Conservation (phyloP, 2,888 invertebrate species). For the Helleia helle region DNA sequence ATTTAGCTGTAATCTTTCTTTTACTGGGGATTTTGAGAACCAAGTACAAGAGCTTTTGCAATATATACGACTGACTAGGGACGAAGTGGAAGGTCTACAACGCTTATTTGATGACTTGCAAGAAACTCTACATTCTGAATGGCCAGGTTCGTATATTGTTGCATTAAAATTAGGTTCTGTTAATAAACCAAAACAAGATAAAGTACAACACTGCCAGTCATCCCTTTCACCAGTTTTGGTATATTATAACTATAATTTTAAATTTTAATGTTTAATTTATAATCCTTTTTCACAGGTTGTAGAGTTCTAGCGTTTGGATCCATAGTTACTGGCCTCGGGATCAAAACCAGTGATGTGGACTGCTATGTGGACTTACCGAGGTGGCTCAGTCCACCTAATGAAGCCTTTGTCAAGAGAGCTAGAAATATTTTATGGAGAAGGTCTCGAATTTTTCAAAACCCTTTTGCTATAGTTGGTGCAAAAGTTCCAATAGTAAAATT, state of each 20-base stretch:
- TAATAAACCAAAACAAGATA: too few species aligned
- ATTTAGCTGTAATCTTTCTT: slow-evolving; percentile 14
- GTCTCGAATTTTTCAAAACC: slow-evolving; percentile 21
- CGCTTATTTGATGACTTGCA: slow-evolving; percentile 40
- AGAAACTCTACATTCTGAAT: slow-evolving; percentile 26
- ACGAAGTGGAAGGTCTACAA: slow-evolving; percentile 38
- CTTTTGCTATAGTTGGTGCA: slow-evolving; percentile 75
- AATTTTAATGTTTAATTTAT: too few species aligned
- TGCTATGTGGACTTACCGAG: slow-evolving; percentile 69
- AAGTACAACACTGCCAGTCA: background rate
- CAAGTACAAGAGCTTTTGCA: slow-evolving; percentile 45
- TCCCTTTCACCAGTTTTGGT: too few species aligned
- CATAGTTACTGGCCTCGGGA: slow-evolving; percentile 78
- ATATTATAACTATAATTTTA: too few species aligned
- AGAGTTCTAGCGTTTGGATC: slow-evolving; percentile 79
- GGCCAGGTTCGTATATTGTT: slow-evolving; percentile 30
- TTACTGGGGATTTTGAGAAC: slow-evolving; percentile 39
- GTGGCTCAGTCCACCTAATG: slow-evolving; percentile 14
- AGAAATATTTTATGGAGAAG: slow-evolving; percentile 43
- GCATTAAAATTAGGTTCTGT: too few species aligned
- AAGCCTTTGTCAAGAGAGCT: slow-evolving; percentile 30
- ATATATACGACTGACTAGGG: slow-evolving; percentile 38
- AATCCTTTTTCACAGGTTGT: slow-evolving; percentile 48
- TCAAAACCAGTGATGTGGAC: slow-evolving; percentile 83
- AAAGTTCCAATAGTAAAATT: slow-evolving; percentile 86